phyloP scores from a whole-genome alignment of 2,888 invertebrate genomes.

The Helleia helle region DNA sequence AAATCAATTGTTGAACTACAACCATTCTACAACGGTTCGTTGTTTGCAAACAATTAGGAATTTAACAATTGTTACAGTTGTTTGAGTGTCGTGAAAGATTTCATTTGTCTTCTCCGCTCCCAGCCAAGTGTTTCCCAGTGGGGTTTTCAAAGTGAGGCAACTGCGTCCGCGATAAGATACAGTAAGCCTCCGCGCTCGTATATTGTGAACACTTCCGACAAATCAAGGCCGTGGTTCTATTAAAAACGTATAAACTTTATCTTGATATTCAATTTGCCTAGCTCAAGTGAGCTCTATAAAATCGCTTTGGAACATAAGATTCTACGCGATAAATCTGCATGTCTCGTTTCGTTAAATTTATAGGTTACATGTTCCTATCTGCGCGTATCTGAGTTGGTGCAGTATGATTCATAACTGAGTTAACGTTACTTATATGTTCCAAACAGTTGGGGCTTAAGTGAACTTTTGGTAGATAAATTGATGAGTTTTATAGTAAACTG shows the following conservation, averaged over 20 bases:
- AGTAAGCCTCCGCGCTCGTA: conserved; percentile 54
- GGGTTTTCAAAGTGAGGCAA: conserved; percentile 57
- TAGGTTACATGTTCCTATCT: neutral
- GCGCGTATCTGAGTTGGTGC: neutral
- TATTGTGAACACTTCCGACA: conserved; percentile 42
- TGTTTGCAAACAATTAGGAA: conserved; percentile 22
- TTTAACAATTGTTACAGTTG: conserved; percentile 35
- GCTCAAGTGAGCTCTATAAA: neutral
- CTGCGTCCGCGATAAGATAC: conserved; percentile 54
- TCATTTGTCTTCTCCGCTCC: conserved; percentile 50
- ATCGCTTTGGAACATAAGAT: conserved; percentile 2
- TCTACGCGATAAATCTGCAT: conserved; percentile 4
- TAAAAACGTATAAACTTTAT: conserved; percentile 15
- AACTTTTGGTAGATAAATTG: too few relatives aligned
- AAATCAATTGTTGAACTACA: neutral
- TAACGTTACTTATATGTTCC: too few relatives aligned
- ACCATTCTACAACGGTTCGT: neutral
- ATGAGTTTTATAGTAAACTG: too few relatives aligned
- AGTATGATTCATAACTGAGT: neutral
- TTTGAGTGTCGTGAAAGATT: conserved; percentile 38
- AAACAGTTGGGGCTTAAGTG: too few relatives aligned
- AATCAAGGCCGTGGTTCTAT: conserved; percentile 26
- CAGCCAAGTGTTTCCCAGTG: conserved; percentile 47
- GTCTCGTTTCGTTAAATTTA: neutral
- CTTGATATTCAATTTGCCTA: conserved; percentile 9